Base-by-base conservation (phyloP, 1,140 invertebrate species). In the Halyomorpha halys region DNA sequence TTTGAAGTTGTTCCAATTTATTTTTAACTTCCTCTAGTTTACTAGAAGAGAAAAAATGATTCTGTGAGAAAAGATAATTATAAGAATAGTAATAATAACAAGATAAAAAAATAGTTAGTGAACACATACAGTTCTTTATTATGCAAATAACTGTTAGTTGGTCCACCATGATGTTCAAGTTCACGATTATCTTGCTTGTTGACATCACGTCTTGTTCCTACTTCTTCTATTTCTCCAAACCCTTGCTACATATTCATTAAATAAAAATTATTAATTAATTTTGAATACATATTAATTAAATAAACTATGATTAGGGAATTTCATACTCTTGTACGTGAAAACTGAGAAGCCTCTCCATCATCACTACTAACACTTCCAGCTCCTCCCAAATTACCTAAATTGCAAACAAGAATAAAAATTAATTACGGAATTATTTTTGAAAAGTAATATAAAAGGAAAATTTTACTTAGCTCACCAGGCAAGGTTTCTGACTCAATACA, bases 1-100 rank as follows among this genome's bases (percentile, higher is more conserved):
- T 65, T 23, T 66, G 59, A 27, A 68, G 63, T 51, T 66, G 65
- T 34, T 66, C 62, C 23, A 68, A 62, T 62, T 67, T 68, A 16
- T 47, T 59, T 39, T 61, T 66, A 11, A 65, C 65, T 54, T 68
- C 65, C 30, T 66, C 56, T 1, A 68, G 39, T 62, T 68, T 66
- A 44, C 67, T 68, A 44, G 2, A 64, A 64, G 53, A 47, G 54
- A 49, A 56, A 39, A 39, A 39, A 11, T 11, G 11, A 39, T 6
- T 11, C 6, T 6, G 11, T 39, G 13, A 39, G 6, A 11, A 39
- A 11, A 8, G 13, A 39, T 39, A 39, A 13, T 39, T 39, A 39
- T 11, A 49, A 21, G 6, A 49, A 18, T 18, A 49, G 21, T 49
- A n/a, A 49, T 18, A 13, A 21, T 19, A 11, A 11, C n/a, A 18